Percentiles rank a stretch among this genome's conserved stretches.
phyloP scores from a whole-genome alignment of 2,888 invertebrate species.

The Polydrusus cervinus region DNA sequence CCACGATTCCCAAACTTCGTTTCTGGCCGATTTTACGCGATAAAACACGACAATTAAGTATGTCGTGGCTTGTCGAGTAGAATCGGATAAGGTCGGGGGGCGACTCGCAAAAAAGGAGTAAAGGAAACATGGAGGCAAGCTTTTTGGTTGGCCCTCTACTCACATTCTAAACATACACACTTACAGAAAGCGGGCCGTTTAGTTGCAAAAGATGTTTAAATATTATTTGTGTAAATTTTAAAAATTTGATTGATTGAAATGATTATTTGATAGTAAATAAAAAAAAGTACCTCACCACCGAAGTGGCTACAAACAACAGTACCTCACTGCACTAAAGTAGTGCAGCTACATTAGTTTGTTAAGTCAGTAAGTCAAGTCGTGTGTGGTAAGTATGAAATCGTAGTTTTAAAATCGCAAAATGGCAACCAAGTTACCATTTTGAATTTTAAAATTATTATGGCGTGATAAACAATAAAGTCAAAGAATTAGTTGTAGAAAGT shows the following conservation, averaged over 20 bases:
- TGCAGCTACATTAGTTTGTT: constrained; percentile 25
- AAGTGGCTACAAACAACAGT: neutral
- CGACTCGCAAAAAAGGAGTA: constrained; percentile 26
- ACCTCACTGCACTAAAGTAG: constrained; percentile 34
- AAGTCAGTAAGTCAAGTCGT: neutral
- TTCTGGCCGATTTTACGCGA: constrained; percentile 44
- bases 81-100: constrained; percentile 15
- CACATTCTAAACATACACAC: constrained; percentile 43
- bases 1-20: constrained; percentile 42
- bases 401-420: no score
- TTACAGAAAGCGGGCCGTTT: constrained; percentile 45
- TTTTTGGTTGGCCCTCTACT: constrained; percentile 59
- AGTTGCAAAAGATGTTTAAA: constrained; percentile 29
- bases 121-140: constrained; percentile 21
- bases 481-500: neutral
- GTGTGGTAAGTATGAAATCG: neutral
- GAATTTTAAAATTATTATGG: neutral
- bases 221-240: neutral
- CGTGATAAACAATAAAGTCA: neutral
- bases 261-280: neutral
- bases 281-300: constrained; percentile 21
- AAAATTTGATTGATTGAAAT: no score
- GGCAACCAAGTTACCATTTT: neutral
- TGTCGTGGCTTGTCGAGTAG: constrained; percentile 46
- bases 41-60: constrained; percentile 55